Conservation (phyloP, 35 echinoderm and acorn worm genomes). For the Holothuria glaberrima region DNA sequence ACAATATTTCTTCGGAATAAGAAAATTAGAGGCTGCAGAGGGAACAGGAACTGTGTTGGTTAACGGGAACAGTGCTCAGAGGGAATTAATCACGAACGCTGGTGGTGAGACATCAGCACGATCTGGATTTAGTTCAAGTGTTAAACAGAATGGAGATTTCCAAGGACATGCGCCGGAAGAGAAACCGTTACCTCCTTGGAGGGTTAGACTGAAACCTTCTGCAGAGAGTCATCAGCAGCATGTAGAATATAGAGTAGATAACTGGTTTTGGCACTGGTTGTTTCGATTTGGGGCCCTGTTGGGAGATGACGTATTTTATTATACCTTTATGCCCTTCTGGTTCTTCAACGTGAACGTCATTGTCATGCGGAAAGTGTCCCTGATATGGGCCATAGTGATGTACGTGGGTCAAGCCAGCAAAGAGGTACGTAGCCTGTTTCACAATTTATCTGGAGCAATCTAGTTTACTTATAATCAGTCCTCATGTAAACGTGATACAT, state of each 20-base stretch:
- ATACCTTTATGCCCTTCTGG: slow-evolving; percentile 82
- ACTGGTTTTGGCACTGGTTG: slow-evolving; percentile 87
- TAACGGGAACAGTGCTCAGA: neutral
- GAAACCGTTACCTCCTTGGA: neutral
- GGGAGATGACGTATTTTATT: slow-evolving; percentile 92
- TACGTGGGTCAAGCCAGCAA: slow-evolving; percentile 93
- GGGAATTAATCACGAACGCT: neutral
- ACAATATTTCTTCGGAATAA: slow-evolving; percentile 49
- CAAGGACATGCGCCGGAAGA: neutral
- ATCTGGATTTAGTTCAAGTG: neutral
- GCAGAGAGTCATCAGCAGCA: slow-evolving; percentile 44
- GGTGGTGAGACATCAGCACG: neutral
- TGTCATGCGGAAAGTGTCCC: slow-evolving; percentile 71
- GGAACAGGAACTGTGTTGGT: neutral
- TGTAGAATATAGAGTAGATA: slow-evolving; percentile 68
- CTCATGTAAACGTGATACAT: too few relatives aligned
- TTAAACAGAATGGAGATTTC: neutral
- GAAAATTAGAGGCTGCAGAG: neutral
- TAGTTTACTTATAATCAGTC: too few relatives aligned
- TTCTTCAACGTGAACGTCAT: slow-evolving; percentile 76
- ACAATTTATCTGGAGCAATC: too few relatives aligned
- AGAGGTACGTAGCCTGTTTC: slow-evolving; percentile 56
- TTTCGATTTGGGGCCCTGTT: slow-evolving; percentile 81
- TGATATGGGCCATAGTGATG: slow-evolving; percentile 87
- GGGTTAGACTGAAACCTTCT: neutral